Conservation (phyloP, 2,113 vertebrate species). For the Echinops telfairi region DNA sequence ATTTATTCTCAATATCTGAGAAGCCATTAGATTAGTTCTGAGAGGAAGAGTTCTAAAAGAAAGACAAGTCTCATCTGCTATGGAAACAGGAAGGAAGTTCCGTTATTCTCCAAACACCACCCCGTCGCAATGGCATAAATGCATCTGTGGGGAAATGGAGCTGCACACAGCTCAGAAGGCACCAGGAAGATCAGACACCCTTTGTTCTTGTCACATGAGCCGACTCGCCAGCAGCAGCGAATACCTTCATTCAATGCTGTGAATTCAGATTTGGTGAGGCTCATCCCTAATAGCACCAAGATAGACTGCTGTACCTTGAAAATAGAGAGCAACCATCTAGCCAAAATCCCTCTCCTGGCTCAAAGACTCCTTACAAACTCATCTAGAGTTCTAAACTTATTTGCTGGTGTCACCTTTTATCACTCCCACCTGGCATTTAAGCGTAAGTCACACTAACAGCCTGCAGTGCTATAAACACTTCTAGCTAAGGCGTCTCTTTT, state of each 20-base stretch:
- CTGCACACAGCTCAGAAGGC: neutral
- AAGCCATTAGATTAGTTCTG: neutral
- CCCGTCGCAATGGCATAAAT: neutral
- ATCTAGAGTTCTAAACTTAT: neutral
- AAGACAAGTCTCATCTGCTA: neutral
- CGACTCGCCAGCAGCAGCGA: neutral
- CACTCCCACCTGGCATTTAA: neutral
- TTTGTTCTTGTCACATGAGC: neutral
- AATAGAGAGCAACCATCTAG: neutral
- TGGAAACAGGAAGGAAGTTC: neutral
- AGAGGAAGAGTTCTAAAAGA: conserved; percentile 9
- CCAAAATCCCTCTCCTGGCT: neutral
- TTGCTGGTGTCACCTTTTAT: neutral
- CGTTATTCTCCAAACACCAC: neutral
- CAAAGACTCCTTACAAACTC: neutral
- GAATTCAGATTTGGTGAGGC: neutral
- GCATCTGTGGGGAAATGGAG: neutral
- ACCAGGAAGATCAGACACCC: neutral
- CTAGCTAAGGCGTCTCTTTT: neutral
- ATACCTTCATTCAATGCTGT: too few species aligned
- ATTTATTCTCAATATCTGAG: neutral
- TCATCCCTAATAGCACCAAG: neutral
- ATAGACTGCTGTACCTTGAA: neutral
- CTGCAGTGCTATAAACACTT: neutral
- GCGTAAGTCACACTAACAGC: neutral